Base-by-base conservation (phyloP, 2,888 invertebrate genomes). In the Agriopis leucophaearia region DNA sequence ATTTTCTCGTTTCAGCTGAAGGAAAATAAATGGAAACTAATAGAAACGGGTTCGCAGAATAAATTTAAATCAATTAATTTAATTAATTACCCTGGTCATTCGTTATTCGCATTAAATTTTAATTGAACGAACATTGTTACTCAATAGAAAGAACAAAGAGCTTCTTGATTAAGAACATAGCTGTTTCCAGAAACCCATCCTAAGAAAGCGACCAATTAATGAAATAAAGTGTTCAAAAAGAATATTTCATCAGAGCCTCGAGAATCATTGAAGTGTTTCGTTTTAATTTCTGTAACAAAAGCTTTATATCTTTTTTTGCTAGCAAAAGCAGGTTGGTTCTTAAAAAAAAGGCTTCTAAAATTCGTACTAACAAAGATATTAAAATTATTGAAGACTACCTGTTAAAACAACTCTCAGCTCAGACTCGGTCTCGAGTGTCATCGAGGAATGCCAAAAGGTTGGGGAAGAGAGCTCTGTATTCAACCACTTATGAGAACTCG, bases 391-490 rank as follows among this genome's bases (percentile, higher is more conserved):
- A 50, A 59, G 66, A 47, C 55, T 58, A 57, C 56, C 61, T 56
- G 64, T 52, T 64, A 61, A 57, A 64, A 65, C 62, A 72, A 48
- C 59, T 60, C 63, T 67, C 59, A 36, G 50, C 35, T 63, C 38
- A 35, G 38, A 56, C 51, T 66, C 60, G 16, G 50, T 36, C 36
- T 67, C 44, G 50, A 62, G 69, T 44, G 64, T 45, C 57, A 18
- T 65, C 57, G 45, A 69, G 56, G 52, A 54, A 58, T 42, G 66
- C 58, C 48, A 60, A 52, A 64, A 78, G 72, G 75, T 74, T 74
- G 70, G 67, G 73, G 70, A 67, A 70, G 70, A 65, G 66, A 63
- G 63, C 66, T 65, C 67, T 61, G 61, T 51, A 56, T 56, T 61
- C 52, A 62, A 48, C 62, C 60, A 67, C 62, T 70, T 57, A 63